Evolutionary conservation across 1,140 invertebrate species (phyloP).

Genomic region (Nebria ingens): DNA sequence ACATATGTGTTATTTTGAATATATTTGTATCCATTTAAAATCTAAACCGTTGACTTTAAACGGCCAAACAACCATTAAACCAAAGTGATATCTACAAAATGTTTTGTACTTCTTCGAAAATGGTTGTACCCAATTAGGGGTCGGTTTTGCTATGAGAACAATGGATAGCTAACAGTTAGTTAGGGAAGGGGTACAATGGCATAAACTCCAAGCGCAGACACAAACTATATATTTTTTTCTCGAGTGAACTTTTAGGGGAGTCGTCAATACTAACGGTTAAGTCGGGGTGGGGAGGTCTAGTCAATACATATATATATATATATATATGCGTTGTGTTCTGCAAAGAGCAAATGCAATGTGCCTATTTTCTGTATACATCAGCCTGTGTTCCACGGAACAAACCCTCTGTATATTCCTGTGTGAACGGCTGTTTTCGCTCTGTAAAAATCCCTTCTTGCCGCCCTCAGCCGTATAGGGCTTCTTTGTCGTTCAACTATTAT

Average conservation of each 20-base stretch:
- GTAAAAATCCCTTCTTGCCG: not conserved
- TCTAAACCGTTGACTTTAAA: too few relatives aligned
- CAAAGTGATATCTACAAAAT: too few relatives aligned
- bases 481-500: conserved; percentile 7
- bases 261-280: conserved; percentile 4
- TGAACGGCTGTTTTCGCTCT: conserved; percentile 5
- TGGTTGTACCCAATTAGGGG: conserved; percentile 26
- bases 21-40: too few relatives aligned
- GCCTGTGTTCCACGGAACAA: not conserved
- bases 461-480: not conserved
- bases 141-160: conserved; percentile 20
- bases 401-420: not conserved
- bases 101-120: conserved; percentile 9
- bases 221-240: not conserved
- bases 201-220: not conserved
- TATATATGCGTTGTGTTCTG: too few relatives aligned
- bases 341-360: not conserved
- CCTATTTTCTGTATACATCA: not conserved
- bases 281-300: not conserved
- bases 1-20: too few relatives aligned
- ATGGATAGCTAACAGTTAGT: conserved; percentile 25
- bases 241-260: not conserved
- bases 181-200: conserved; percentile 13
- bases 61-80: too few relatives aligned
- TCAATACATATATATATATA: not conserved